Evolutionary conservation across 1,140 invertebrate species (phyloP).

Genomic region (Cotesia vestalis): DNA sequence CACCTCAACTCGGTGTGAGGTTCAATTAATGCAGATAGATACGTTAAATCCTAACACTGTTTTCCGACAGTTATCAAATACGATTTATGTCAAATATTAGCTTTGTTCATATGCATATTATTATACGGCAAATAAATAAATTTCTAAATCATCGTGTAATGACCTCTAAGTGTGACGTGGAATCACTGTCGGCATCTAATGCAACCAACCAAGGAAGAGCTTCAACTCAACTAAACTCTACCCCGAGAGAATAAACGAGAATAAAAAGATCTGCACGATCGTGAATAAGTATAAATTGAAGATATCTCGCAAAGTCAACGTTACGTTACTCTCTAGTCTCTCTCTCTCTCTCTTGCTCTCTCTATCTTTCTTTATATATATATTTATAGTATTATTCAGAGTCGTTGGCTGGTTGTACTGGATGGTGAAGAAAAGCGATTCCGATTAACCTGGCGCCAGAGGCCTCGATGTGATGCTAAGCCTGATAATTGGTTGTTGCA

Average conservation of each 20-base stretch:
- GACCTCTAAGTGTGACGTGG: slow-evolving; percentile 30
- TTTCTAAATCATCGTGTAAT: slow-evolving; percentile 11
- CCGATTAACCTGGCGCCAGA: slow-evolving; percentile 61
- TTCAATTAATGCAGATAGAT: too few species aligned
- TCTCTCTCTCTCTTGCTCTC: too few species aligned
- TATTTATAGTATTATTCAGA: slow-evolving; percentile 44
- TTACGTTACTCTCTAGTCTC: neutral
- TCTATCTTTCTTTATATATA: too few species aligned
- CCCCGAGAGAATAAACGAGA: slow-evolving; percentile 4
- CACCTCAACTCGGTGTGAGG: too few species aligned
- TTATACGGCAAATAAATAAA: neutral
- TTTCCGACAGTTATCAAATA: too few species aligned
- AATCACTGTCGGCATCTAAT: slow-evolving; percentile 42
- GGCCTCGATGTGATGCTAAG: slow-evolving; percentile 58
- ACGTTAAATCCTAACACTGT: too few species aligned
- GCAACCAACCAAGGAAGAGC: neutral
- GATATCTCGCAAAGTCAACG: slow-evolving; percentile 23
- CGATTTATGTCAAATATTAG: too few species aligned
- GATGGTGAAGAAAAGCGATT: slow-evolving; percentile 57
- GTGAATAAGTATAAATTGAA: slow-evolving; percentile 30
- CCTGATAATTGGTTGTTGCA: slow-evolving; percentile 62
- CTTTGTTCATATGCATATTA: too few species aligned
- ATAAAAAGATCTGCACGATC: slow-evolving; percentile 22
- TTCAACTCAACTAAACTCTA: neutral
- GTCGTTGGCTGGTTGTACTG: slow-evolving; percentile 21